phyloP scores from a whole-genome alignment of 1,140 invertebrate species.

The Leucophenga varia region DNA sequence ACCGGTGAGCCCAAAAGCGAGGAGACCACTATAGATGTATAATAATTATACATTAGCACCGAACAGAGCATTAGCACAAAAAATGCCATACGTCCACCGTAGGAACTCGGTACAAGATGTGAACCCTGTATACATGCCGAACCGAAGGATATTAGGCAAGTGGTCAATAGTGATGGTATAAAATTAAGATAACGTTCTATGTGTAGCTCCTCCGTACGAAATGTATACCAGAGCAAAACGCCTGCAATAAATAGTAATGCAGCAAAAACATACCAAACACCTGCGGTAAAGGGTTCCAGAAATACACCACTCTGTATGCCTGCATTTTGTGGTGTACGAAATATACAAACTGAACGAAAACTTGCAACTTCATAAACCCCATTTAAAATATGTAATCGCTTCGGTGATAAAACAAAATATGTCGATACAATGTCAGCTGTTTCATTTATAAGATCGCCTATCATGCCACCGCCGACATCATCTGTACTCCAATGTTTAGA shows the following conservation, averaged over 20 bases:
- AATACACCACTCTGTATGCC: conserved; percentile 36
- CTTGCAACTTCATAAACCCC: conserved; percentile 24
- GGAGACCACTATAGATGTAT: conserved; percentile 49
- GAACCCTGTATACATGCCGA: conserved; percentile 48
- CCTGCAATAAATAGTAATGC: conserved; percentile 24
- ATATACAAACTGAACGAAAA: conserved; percentile 47
- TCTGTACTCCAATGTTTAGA: conserved; percentile 32
- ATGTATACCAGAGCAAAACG: conserved; percentile 33
- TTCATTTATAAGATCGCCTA: conserved; percentile 30
- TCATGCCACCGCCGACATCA: conserved; percentile 34
- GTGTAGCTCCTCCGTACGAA: conserved; percentile 30
- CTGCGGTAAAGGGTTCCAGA: conserved; percentile 36
- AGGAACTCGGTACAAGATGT: conserved; percentile 32
- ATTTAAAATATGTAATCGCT: conserved; percentile 26
- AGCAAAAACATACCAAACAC: conserved; percentile 40
- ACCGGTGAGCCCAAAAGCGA: conserved; percentile 41
- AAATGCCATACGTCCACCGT: conserved; percentile 39
- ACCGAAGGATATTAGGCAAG: conserved; percentile 39
- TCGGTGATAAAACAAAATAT: conserved; percentile 26
- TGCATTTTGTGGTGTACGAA: conserved; percentile 45
- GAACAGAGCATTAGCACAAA: conserved; percentile 39
- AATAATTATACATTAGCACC: conserved; percentile 52
- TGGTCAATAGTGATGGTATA: conserved; percentile 37
- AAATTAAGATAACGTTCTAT: conserved; percentile 23
- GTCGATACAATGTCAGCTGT: conserved; percentile 29